Percentiles rank a stretch among this genome's conserved stretches.
phyloP scores from a whole-genome alignment of 2,888 invertebrate species.

The Tryphoninae sp. region DNA sequence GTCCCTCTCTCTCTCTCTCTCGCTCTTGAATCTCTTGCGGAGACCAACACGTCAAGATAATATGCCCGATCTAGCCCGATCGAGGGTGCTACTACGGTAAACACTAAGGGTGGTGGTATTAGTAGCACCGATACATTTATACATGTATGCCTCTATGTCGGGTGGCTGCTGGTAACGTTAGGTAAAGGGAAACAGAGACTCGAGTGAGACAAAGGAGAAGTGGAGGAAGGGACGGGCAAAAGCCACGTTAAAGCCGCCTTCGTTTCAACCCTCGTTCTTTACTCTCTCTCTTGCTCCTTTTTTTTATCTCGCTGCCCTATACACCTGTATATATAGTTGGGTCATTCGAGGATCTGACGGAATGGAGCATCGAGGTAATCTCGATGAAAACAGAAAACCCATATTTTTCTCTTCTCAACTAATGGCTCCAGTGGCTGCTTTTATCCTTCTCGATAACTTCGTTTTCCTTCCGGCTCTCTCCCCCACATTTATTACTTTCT shows the following conservation, averaged over 20 bases:
- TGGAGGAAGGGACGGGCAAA: background rate
- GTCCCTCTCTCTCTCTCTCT: no score
- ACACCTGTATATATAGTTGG: no score
- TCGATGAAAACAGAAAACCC: no score
- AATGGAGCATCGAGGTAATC: background rate
- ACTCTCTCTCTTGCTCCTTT: background rate
- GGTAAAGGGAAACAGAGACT: conserved; percentile 2
- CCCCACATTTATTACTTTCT: conserved; percentile 4
- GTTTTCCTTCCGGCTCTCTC: background rate
- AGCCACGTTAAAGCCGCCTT: background rate
- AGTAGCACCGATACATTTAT: background rate
- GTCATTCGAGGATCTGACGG: background rate
- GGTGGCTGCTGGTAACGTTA: background rate
- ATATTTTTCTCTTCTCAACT: background rate
- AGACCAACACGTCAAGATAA: conserved; percentile 28
- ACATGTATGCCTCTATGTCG: conserved; percentile 17
- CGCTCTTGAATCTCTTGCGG: background rate
- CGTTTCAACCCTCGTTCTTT: background rate
- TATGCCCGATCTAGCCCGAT: conserved; percentile 6
- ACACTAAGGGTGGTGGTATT: conserved; percentile 4
- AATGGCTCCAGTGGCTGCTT: background rate
- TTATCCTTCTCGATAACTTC: background rate
- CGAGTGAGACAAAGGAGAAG: background rate
- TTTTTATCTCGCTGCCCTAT: no score
- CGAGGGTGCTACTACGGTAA: conserved; percentile 22